Conservation (phyloP, 2,797 vertebrate species). For the Oreochromis mossambicus region DNA sequence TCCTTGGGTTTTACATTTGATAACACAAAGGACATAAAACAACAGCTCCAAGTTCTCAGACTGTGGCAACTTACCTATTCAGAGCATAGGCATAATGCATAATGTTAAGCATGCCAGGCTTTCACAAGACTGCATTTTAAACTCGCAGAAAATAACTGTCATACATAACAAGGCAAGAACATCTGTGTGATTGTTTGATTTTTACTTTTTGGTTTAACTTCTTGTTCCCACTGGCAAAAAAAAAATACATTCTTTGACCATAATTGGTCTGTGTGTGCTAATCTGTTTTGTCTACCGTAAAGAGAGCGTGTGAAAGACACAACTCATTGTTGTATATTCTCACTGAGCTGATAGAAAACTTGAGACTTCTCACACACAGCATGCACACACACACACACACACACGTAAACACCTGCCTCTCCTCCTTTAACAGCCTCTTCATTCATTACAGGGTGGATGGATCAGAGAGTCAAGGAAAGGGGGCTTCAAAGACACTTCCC, state of each 20-base stretch:
- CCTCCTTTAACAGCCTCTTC: constrained; percentile 67
- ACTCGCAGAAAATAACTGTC: background rate
- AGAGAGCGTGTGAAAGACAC: constrained; percentile 23
- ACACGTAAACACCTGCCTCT: constrained; percentile 60
- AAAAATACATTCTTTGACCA: constrained; percentile 11
- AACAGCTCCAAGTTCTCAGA: background rate
- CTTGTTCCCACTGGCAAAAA: constrained; percentile 11
- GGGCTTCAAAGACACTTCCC: constrained; percentile 70
- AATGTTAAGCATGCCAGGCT: background rate
- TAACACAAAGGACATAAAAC: background rate
- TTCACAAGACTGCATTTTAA: background rate
- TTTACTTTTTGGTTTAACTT: background rate
- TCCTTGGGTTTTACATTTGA: constrained; percentile 2
- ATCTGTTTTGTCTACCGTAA: constrained; percentile 56
- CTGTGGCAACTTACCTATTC: background rate
- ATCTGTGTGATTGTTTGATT: background rate
- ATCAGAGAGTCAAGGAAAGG: constrained; percentile 46
- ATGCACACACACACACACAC: background rate
- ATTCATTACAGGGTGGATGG: constrained; percentile 65
- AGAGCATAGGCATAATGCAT: background rate
- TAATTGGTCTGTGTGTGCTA: constrained; percentile 21
- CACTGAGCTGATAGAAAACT: background rate
- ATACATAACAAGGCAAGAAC: background rate
- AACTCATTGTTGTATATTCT: background rate
- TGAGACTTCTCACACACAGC: constrained; percentile 17